Evolutionary conservation across 2,888 invertebrate species (phyloP).

Genomic region (Agrenia bidenticulata): DNA sequence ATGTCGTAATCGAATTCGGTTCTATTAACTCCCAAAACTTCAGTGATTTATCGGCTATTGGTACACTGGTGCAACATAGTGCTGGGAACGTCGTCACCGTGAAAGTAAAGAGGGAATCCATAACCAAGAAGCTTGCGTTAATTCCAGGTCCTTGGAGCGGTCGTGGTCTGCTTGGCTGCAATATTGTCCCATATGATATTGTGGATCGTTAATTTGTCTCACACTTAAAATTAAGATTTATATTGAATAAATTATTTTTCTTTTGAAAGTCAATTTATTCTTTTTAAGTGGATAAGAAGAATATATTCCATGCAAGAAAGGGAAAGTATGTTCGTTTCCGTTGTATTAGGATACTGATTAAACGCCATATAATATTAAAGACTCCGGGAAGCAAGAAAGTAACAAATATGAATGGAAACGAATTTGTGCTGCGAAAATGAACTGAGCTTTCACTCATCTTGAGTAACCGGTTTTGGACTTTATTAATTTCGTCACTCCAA

Average conservation of each 20-base stretch:
- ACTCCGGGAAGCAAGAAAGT: no score
- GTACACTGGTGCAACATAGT: constrained; percentile 64
- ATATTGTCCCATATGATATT: constrained; percentile 62
- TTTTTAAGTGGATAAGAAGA: neutral
- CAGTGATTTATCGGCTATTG: constrained; percentile 67
- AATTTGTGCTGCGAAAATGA: no score
- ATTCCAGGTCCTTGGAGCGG: constrained; percentile 76
- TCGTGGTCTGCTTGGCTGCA: constrained; percentile 74
- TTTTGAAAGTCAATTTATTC: neutral
- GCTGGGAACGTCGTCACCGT: constrained; percentile 54
- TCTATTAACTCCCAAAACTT: constrained; percentile 73
- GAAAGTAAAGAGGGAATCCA: constrained; percentile 57
- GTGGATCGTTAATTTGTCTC: constrained; percentile 49
- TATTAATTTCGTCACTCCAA: no score
- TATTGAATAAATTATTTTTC: neutral
- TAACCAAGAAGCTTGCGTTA: constrained; percentile 63
- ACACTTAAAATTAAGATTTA: constrained; percentile 47
- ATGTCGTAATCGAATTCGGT: constrained; percentile 75
- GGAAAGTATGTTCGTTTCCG: no score
- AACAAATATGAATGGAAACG: no score
- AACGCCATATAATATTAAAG: no score
- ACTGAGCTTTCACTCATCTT: no score
- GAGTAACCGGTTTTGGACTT: no score
- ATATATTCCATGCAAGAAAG: no score
- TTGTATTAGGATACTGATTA: no score